A percentile compares a stretch with the other conserved stretches of the same genome.
These are phyloP conservation scores for Sardina pilchardus DNA, from an alignment of 2,113 vertebrate species.

Conservation along the genomic window DNA sequence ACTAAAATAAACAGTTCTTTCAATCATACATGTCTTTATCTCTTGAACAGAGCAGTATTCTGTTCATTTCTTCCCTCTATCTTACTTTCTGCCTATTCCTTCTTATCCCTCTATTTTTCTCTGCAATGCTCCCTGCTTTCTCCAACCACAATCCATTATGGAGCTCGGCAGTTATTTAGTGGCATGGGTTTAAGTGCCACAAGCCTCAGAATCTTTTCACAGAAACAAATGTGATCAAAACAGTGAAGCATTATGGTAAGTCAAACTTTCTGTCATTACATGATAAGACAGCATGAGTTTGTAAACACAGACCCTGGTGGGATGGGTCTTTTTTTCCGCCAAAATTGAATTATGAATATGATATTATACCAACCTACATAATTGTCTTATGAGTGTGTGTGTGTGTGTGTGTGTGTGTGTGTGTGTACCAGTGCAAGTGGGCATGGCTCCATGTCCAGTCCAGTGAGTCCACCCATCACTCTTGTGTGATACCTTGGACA, in stretches of 20 bases:
- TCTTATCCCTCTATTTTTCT: background rate
- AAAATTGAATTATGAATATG: background rate
- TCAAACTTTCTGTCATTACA: background rate
- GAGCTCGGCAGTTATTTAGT: background rate
- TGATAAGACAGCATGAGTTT: background rate
- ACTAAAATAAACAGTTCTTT: background rate
- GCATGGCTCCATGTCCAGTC: no score
- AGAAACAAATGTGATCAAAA: constrained; percentile 5
- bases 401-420: background rate
- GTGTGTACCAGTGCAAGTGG: constrained; percentile 3
- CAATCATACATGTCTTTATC: background rate
- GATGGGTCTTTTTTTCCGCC: background rate
- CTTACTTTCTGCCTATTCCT: background rate
- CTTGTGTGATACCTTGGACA: background rate
- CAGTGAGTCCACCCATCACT: background rate
- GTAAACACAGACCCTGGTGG: background rate
- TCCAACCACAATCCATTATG: background rate
- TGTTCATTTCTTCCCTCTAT: background rate
- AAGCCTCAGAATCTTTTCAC: background rate
- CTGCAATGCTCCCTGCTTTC: background rate
- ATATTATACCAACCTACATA: background rate
- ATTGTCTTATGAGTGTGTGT: background rate
- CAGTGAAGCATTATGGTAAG: background rate
- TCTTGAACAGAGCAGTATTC: background rate
- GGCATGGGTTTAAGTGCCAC: background rate